These are phyloP conservation scores for Vespertilio murinus DNA, from an alignment of 2,797 vertebrate species.

Conservation along the genomic window DNA sequence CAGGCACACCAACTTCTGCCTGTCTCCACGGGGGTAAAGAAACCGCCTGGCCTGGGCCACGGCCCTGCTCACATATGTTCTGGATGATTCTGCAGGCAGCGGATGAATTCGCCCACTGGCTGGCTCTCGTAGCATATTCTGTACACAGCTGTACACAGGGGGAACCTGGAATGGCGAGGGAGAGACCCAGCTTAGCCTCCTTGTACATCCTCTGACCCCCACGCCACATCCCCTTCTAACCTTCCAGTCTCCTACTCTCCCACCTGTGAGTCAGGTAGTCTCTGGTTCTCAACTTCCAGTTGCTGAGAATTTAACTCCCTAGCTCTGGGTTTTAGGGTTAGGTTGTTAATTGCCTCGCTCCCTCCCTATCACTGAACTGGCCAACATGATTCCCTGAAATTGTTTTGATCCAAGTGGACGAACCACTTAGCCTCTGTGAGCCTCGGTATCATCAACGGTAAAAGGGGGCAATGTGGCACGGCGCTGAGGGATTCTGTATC, in stretches of 20 bases:
- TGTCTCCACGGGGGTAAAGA: neutral
- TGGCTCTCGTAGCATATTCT: conserved; percentile 92
- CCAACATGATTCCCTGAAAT: neutral
- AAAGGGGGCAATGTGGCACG: neutral
- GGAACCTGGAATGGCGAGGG: conserved; percentile 87
- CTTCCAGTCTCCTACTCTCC: neutral
- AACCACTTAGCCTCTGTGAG: neutral
- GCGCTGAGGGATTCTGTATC: neutral
- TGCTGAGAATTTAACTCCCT: conserved; percentile 25
- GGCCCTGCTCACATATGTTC: conserved; percentile 88
- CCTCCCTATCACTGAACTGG: neutral
- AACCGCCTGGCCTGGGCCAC: conserved; percentile 48
- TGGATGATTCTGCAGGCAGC: conserved; percentile 95
- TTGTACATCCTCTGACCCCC: neutral
- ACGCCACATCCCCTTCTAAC: neutral
- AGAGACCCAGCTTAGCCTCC: neutral
- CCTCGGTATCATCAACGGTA: conserved; percentile 34
- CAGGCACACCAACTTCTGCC: neutral
- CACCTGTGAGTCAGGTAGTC: neutral
- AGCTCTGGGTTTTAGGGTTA: neutral
- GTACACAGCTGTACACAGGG: conserved; percentile 94
- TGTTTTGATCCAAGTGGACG: neutral
- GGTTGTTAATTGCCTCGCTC: neutral
- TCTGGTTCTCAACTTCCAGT: neutral
- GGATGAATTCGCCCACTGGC: conserved; percentile 92